These are phyloP conservation scores for Pherbina coryleti DNA, from an alignment of 2,888 invertebrate species.

Conservation along the genomic window DNA sequence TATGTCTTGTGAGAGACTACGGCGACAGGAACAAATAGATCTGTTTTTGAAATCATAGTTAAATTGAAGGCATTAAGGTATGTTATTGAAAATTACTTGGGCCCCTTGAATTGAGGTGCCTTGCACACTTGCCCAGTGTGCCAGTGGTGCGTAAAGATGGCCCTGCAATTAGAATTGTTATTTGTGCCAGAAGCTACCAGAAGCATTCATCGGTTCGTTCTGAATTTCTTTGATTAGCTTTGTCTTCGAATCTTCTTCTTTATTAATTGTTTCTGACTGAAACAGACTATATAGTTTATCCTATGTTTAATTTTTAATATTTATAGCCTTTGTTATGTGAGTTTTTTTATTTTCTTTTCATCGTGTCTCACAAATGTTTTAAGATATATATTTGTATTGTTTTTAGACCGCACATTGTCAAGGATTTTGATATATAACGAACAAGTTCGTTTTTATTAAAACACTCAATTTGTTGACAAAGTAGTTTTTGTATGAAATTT, in stretches of 20 bases:
- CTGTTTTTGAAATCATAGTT: no score
- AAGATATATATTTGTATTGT: constrained; percentile 3
- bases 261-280: not conserved
- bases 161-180: not conserved
- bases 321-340: constrained; percentile 5
- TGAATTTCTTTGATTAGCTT: not conserved
- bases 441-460: constrained; percentile 44
- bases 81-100: no score
- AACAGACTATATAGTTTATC: not conserved
- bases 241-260: not conserved
- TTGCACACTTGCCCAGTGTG: no score
- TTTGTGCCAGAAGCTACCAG: not conserved
- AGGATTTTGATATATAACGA: constrained; percentile 53
- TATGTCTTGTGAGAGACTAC: no score
- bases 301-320: constrained; percentile 1
- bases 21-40: no score
- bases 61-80: no score
- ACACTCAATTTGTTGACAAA: not conserved
- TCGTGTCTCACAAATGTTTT: constrained; percentile 38
- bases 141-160: no score
- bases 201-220: not conserved
- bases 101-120: no score
- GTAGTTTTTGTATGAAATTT: not conserved
- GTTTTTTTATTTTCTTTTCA: constrained; percentile 20
- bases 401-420: constrained; percentile 42